These are phyloP conservation scores for Arremon brunneinucha DNA, from an alignment of 2,797 vertebrate genomes.

Conservation along the genomic window DNA sequence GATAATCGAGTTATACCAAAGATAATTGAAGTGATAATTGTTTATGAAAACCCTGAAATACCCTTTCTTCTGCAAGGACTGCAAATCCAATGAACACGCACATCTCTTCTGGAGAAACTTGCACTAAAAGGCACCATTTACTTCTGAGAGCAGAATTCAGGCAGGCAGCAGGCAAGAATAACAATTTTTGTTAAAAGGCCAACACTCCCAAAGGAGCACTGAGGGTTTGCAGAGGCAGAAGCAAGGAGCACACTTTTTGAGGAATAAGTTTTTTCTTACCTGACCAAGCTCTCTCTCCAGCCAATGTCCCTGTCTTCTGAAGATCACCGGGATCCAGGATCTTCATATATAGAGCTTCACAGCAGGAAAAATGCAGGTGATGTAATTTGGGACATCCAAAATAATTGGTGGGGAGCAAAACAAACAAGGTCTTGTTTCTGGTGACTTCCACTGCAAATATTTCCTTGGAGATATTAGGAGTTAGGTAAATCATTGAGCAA, in stretches of 20 bases:
- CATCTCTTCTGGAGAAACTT: neutral
- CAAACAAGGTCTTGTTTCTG: constrained; percentile 37
- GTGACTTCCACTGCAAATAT: constrained; percentile 60
- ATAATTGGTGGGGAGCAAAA: constrained; percentile 15
- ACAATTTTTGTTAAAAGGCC: neutral
- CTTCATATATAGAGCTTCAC: constrained; percentile 35
- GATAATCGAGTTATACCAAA: neutral
- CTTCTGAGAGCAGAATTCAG: neutral
- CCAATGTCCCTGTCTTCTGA: neutral
- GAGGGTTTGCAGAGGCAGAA: neutral
- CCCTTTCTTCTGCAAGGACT: neutral
- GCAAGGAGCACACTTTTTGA: neutral
- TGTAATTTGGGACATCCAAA: neutral
- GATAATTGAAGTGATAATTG: neutral
- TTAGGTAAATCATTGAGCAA: constrained; percentile 49
- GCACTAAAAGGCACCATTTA: neutral
- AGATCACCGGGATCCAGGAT: neutral
- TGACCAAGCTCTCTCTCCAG: neutral
- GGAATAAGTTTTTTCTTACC: neutral
- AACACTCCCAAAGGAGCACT: neutral
- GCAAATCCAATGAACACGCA: accelerated
- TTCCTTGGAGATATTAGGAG: constrained; percentile 34
- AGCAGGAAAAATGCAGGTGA: neutral
- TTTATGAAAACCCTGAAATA: neutral
- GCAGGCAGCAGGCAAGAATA: neutral